phyloP scores from a whole-genome alignment of 2,888 invertebrate species.

The Idaea dimidiata region DNA sequence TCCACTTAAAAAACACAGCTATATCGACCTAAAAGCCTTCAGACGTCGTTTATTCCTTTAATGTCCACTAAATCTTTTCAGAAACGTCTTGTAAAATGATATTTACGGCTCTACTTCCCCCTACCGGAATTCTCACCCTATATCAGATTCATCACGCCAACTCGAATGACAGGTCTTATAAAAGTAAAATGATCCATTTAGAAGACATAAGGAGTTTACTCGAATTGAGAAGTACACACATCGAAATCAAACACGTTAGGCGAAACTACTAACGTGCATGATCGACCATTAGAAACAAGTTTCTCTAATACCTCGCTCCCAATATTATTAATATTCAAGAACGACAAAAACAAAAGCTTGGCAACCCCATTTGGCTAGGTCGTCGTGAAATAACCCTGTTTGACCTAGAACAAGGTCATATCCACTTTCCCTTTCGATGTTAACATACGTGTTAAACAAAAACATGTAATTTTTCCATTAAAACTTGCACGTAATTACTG shows the following conservation, averaged over 20 bases:
- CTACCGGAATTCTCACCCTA: background rate
- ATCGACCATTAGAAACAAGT: background rate
- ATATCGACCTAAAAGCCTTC: background rate
- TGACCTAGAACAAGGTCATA: conserved; percentile 15
- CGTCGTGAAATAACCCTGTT: conserved; percentile 14
- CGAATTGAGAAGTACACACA: background rate
- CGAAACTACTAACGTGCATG: too few species aligned
- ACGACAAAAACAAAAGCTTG: background rate
- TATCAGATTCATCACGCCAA: background rate
- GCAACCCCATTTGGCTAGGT: conserved; percentile 23
- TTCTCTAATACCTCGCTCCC: background rate
- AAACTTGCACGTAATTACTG: background rate
- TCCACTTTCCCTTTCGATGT: conserved; percentile 47
- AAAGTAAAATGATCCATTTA: background rate
- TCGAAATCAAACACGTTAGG: background rate
- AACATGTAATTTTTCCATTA: background rate
- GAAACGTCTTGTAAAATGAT: conserved; percentile 1
- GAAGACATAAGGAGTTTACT: background rate
- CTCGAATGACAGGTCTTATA: background rate
- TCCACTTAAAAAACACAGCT: background rate
- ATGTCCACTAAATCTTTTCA: background rate
- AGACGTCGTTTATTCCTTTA: background rate
- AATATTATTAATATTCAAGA: background rate
- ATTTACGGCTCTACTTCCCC: background rate
- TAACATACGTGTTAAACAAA: conserved; percentile 9